phyloP scores from a whole-genome alignment of 30 jellyfish, hydroid and myxozoan genomes.

The Aurelia aurita region DNA sequence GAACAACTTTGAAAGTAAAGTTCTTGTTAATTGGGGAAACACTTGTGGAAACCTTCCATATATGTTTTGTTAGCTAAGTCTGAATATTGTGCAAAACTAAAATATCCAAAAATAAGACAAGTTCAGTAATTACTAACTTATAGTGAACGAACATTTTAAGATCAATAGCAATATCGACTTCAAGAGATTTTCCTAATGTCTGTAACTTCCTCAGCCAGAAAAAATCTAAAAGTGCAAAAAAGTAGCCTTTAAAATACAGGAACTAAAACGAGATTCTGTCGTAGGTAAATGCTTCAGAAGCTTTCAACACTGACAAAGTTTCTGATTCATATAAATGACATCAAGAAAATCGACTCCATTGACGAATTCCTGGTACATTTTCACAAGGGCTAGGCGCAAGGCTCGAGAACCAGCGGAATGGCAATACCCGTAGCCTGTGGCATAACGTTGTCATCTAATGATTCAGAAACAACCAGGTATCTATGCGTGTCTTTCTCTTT shows the following conservation, averaged over 20 bases:
- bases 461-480: constrained; percentile 2
- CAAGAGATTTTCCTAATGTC: too few species aligned
- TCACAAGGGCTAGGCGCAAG: background rate
- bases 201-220: too few species aligned
- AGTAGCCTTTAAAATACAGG: too few species aligned
- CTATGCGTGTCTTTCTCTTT: background rate
- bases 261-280: background rate
- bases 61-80: background rate
- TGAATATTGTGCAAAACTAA: background rate
- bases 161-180: too few species aligned
- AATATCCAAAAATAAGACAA: background rate
- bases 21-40: background rate
- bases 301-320: background rate
- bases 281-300: background rate
- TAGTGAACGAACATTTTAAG: background rate
- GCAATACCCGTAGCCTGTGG: background rate
- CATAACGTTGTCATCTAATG: background rate
- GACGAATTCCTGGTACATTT: background rate
- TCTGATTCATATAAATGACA: background rate
- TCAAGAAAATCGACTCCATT: background rate
- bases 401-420: background rate
- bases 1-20: background rate
- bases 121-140: background rate
- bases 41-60: background rate
- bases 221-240: too few species aligned